Conservation (phyloP, 2,113 vertebrate species). For the Grammomys dolichurus region DNA sequence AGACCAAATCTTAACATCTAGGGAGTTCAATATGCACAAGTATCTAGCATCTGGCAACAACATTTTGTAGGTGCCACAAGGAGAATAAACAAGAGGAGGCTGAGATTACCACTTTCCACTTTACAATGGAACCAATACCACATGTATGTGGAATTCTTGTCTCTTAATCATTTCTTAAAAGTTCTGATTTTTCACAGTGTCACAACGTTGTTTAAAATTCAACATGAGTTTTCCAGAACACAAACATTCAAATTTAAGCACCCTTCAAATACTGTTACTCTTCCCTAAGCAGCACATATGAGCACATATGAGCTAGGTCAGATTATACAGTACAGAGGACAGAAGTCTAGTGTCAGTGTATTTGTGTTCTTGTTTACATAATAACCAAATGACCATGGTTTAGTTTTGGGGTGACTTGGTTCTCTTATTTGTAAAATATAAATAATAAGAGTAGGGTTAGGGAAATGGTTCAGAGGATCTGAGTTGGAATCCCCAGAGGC, state of each 20-base stretch:
- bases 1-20: neutral
- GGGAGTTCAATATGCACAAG: neutral
- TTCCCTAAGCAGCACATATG: neutral
- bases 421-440: neutral
- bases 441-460: neutral
- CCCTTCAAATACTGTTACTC: neutral
- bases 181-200: neutral
- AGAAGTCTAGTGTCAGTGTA: neutral
- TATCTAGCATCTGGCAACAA: neutral
- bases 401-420: neutral
- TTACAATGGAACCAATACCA: neutral
- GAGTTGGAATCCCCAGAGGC: neutral
- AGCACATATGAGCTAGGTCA: neutral
- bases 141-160: neutral
- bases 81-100: neutral
- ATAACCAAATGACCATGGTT: neutral
- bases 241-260: neutral
- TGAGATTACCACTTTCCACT: neutral
- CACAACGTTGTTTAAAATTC: neutral
- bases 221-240: neutral
- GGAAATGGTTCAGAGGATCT: neutral
- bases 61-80: neutral
- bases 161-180: neutral
- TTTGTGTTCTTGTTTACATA: neutral
- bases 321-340: neutral